Base-by-base conservation (phyloP, 2,888 invertebrate genomes). In the Phymatocera aterrima region DNA sequence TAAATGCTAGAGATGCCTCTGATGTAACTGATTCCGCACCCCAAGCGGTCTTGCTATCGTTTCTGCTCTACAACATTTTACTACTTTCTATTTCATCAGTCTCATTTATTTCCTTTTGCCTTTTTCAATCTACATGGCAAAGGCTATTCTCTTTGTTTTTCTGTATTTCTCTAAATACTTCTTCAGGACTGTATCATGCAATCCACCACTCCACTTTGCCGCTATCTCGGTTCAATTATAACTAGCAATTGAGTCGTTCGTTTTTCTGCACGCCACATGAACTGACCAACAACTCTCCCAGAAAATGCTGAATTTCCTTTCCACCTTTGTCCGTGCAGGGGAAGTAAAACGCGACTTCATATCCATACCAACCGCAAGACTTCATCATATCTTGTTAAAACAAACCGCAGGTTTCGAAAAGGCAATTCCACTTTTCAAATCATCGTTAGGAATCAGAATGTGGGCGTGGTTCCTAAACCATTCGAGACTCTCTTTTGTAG, bases 1-100 rank as follows among this genome's bases (percentile, higher is more conserved):
- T 24, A 28, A 57, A 28, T 57, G 57, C 12, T 57, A 15, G 21
- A 57, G 24, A 28, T 57, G 57, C 57, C 24, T 28, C 57, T 57
- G 28, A 28, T 57, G 61, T 21, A n/a, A 18, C 37, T 64, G 61
- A 64, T 37, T 37, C 37, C 37, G n/a, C 37, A 64, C 61, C 61
- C 61, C 37, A 37, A 37, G 61, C 18, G 34, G 37, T 64, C 61
- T 64, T 8, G 18, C 18, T 18, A 8, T 37, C 37, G 37, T 37
- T 37, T 8, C 37, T n/a, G 61, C 10, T 37, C 61, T 37, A n/a
- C 18, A 18, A n/a, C 8, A 37, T 37, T 64, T 37, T 21, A 34
- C 37, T 28, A 28, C 8, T 28, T 57, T 28, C 24, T 15, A 24
- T 24, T 57, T 57, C 21, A 57, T 57, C 57, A 57, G 57, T 28